Conservation (phyloP, 2,888 invertebrate species). For the Drosophila siamana region DNA sequence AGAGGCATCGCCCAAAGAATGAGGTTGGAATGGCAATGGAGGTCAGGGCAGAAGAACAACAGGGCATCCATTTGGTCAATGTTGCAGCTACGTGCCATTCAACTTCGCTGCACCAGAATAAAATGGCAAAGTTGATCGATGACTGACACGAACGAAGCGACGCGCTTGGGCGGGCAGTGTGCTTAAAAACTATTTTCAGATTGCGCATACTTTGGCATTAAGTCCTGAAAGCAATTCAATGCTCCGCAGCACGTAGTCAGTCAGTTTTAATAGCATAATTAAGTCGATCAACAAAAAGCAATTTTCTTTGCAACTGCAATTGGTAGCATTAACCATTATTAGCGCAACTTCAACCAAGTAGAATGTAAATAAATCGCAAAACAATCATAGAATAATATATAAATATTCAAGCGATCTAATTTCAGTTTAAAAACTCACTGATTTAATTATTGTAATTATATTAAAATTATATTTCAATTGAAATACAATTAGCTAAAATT, state of each 20-base stretch:
- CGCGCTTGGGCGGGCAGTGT: background rate
- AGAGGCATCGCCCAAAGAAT: too few relatives aligned
- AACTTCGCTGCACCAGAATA: background rate
- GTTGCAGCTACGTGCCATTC: constrained; percentile 1
- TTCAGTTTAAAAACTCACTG: too few relatives aligned
- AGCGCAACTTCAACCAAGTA: too few relatives aligned
- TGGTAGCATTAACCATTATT: too few relatives aligned
- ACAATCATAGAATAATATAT: too few relatives aligned
- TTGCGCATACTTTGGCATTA: background rate
- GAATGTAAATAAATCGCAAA: too few relatives aligned
- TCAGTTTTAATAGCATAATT: background rate
- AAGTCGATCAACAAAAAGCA: background rate
- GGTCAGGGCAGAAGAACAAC: background rate
- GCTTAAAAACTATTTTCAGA: background rate
- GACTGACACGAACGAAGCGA: background rate
- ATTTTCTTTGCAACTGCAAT: too few relatives aligned
- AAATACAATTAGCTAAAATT: background rate
- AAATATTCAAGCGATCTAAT: too few relatives aligned
- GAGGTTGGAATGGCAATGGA: background rate
- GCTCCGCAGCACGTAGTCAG: background rate
- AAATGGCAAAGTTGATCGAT: constrained; percentile 1
- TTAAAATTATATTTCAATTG: background rate
- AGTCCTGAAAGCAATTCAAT: background rate
- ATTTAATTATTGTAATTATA: too few relatives aligned
- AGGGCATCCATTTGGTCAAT: background rate